Percentiles rank a stretch among this genome's conserved stretches.
These are phyloP conservation scores for Anodontia alba DNA, from an alignment of 2,888 invertebrate species.

Conservation along the genomic window DNA sequence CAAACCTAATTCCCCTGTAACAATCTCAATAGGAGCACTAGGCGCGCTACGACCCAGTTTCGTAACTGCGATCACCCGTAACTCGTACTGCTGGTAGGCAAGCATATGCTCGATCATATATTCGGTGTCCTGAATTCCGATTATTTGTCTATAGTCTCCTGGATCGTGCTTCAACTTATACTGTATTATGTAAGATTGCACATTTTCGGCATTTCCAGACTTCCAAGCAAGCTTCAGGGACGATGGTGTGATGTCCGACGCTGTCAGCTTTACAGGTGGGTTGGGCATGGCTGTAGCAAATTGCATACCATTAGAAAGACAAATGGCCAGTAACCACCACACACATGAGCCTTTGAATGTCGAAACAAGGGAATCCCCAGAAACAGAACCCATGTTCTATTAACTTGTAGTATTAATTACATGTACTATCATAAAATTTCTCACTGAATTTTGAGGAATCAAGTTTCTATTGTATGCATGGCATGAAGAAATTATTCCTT, in stretches of 20 bases:
- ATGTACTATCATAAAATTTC: no score
- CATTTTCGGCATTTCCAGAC: slow-evolving; percentile 87
- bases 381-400: background rate
- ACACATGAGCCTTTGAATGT: slow-evolving; percentile 3
- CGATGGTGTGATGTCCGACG: slow-evolving; percentile 97
- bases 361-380: background rate
- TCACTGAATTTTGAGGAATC: background rate
- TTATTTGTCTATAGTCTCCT: slow-evolving; percentile 92
- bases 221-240: slow-evolving; percentile 96
- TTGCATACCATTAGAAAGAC: slow-evolving; percentile 6
- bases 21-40: slow-evolving; percentile 94
- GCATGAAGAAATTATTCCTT: background rate
- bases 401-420: background rate
- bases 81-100: slow-evolving; percentile 98
- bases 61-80: slow-evolving; percentile 97
- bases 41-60: slow-evolving; percentile 96
- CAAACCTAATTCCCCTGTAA: slow-evolving; percentile 98
- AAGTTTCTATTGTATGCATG: slow-evolving; percentile 6
- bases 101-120: slow-evolving; percentile 92
- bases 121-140: slow-evolving; percentile 94
- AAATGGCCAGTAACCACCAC: slow-evolving; percentile 39
- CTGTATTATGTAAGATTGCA: slow-evolving; percentile 98
- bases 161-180: slow-evolving; percentile 95
- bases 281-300: slow-evolving; percentile 92
- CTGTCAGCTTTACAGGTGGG: slow-evolving; percentile 94